Base-by-base conservation (phyloP, 1,140 invertebrate genomes). In the Octopus sinensis region DNA sequence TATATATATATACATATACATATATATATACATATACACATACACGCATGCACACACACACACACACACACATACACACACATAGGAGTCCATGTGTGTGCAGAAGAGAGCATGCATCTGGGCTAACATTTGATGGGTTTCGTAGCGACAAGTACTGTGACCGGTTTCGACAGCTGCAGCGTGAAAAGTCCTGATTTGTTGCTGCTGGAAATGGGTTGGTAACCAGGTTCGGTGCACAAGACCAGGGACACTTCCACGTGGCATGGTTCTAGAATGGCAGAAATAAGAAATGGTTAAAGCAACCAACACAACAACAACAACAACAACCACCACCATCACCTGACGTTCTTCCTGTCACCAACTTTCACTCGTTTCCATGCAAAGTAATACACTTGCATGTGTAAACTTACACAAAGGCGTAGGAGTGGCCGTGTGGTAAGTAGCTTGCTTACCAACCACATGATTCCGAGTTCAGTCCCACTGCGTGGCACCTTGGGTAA, bases 81-180 rank as follows among this genome's bases (percentile, higher is more conserved):
- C 2, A 43, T 43, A 2, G n/a, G n/a, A n/a, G n/a, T n/a, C n/a
- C n/a, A n/a, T n/a, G n/a, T n/a, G n/a, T n/a, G n/a, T n/a, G n/a
- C n/a, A n/a, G n/a, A n/a, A n/a, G n/a, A n/a, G n/a, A n/a, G n/a
- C n/a, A n/a, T n/a, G n/a, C n/a, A n/a, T n/a, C n/a, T n/a, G n/a
- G 30, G 30, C 68, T 71, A 71, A 84, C 95, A 93, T 89, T 96
- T 96, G 9, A 96, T 94, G 6, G 95, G 94, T 90, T 97, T 97
- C 0, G 96, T 95, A 30, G 94, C 94, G 76, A 98, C 95, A 53
- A 95, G 93, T n/a, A 98, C 94, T 89, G 96, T 95, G 1, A 96
- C 95, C 13, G 96, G 95, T 88, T 96, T 96, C 88, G 96, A 96
- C 4, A 98, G 91, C 87, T 97, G 95, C 81, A 97, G 93, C 4